Evolutionary conservation across 1,140 invertebrate genomes (phyloP), one percentile per base, ranked within the genome.

Genomic region (Globodera rostochiensis): DNA sequence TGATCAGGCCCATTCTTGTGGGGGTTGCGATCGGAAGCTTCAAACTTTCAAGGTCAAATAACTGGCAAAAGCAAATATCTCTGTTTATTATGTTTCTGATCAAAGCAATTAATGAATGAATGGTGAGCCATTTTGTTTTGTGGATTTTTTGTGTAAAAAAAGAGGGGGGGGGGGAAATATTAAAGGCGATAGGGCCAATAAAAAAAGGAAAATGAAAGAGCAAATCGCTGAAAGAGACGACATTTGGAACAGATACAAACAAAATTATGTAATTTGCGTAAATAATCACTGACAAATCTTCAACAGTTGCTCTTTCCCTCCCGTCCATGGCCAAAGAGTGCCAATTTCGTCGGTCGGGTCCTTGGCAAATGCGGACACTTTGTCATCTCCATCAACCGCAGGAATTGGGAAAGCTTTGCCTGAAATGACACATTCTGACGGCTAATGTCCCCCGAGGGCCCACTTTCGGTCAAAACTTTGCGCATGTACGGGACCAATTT

Each of bases 401-500:
- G 57, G 15, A n/a, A 19, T 13, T 45, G 69, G 36, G 2, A 71
- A 19, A 47, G 69, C 13, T 45, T 71, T 71, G 36, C 69, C 69
- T 71, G n/a, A 47, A 71, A 19, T 13, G 69, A 13, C 11, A 11
- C 13, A 71, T 13, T 36, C 36, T 36, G 36, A 15, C 69, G 13
- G 46, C 25, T 71, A 1, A 11, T 36, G 36, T 36, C 69, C 69
- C 69, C 25, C 9, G 69, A 71, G 46, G 25, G 69, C 46, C 46
- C 36, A 83, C 82, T 85, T 45, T 87, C 85, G 50, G 82, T 45
- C 36, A 79, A 70, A 4, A 86, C 83, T 81, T 87, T 85, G 19
- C 67, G 49, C 57, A 86, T 69, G 74, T 85, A 86, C 21, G 86
- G 86, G 21, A 86, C 66, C 45, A 86, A 69, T 60, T 87, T 87